phyloP scores from a whole-genome alignment of 2,888 invertebrate species.

The Drosophila gaucha region DNA sequence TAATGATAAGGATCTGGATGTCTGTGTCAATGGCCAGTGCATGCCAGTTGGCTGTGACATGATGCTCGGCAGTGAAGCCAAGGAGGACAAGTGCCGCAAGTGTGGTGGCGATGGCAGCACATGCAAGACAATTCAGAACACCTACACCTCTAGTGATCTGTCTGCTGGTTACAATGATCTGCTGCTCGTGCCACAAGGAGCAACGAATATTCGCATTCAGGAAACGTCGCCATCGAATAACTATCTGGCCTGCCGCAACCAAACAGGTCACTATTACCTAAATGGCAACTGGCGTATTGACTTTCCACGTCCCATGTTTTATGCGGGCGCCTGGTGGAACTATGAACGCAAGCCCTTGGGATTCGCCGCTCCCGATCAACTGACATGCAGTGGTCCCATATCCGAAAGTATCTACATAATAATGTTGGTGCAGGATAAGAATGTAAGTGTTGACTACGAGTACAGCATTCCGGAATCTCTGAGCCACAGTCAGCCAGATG shows the following conservation, averaged over 20 bases:
- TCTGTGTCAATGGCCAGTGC: constrained; percentile 97
- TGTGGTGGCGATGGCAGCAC: constrained; percentile 96
- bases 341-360: constrained; percentile 94
- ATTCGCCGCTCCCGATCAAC: constrained; percentile 92
- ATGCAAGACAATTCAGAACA: constrained; percentile 91
- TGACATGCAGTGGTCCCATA: constrained; percentile 94
- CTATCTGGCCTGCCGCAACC: constrained; percentile 94
- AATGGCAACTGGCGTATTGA: constrained; percentile 98
- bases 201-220: constrained; percentile 93
- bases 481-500: constrained; percentile 88
- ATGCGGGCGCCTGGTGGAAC: constrained; percentile 94
- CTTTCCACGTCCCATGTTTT: constrained; percentile 91
- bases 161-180: constrained; percentile 96
- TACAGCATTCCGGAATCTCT: constrained; percentile 93
- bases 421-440: constrained; percentile 92
- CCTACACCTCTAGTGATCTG: constrained; percentile 90
- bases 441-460: constrained; percentile 94
- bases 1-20: constrained; percentile 92
- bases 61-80: constrained; percentile 94
- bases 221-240: constrained; percentile 94
- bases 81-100: constrained; percentile 95
- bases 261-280: constrained; percentile 93
- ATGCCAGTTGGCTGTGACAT: constrained; percentile 97
- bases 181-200: constrained; percentile 94
- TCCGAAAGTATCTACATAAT: constrained; percentile 94